Evolutionary conservation across 2,888 invertebrate genomes (phyloP).

Genomic region (Xestoiulus laeticollis): DNA sequence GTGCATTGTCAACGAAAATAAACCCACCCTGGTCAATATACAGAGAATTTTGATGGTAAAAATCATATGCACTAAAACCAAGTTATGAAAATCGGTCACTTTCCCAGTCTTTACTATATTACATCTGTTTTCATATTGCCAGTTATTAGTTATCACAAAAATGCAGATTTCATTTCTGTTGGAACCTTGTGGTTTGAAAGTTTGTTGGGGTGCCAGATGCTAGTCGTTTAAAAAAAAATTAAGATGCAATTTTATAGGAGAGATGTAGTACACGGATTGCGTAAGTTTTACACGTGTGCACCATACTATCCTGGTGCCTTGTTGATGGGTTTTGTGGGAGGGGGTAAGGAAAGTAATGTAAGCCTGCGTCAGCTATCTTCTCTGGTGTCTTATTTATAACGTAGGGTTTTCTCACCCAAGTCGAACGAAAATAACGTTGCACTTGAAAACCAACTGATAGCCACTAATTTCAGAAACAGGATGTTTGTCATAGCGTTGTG

Average conservation of each 20-base stretch:
- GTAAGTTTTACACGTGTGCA: background rate
- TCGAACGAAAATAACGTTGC: constrained; percentile 11
- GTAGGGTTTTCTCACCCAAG: background rate
- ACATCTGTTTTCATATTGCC: too few species aligned
- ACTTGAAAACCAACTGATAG: background rate
- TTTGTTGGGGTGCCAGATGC: background rate
- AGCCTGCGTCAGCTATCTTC: background rate
- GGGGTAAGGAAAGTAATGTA: background rate
- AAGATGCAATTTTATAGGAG: background rate
- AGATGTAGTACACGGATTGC: background rate
- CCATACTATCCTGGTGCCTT: background rate
- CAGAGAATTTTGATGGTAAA: too few species aligned
- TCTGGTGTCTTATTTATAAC: background rate
- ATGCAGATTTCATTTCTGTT: too few species aligned
- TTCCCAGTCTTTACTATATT: too few species aligned
- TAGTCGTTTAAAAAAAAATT: background rate
- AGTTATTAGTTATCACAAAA: too few species aligned
- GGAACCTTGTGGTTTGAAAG: background rate
- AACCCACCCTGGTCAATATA: too few species aligned
- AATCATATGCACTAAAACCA: too few species aligned
- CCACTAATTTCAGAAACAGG: constrained; percentile 25
- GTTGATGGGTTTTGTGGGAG: background rate
- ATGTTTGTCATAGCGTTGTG: background rate
- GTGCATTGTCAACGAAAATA: too few species aligned
- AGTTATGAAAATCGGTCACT: too few species aligned